Base-by-base conservation (phyloP, 2,888 invertebrate genomes). In the Carcina quercana region DNA sequence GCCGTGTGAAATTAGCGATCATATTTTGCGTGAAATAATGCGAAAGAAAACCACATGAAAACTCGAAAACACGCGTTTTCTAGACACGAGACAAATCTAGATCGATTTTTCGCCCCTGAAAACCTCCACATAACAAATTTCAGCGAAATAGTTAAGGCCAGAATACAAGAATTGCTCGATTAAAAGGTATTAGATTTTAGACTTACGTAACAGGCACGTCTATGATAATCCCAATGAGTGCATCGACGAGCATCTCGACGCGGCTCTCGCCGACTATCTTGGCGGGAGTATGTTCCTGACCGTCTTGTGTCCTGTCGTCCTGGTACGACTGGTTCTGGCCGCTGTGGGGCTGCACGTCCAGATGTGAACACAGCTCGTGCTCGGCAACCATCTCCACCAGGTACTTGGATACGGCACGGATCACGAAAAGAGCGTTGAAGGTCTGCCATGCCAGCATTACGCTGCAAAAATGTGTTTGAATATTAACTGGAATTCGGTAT, bases 321-420 rank as follows among this genome's bases (percentile, higher is more conserved):
- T n/a, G n/a, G n/a, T n/a, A n/a, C n/a, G n/a, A 24, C 24, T 2
- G 12, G 4, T 24, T 65, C 62, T 0, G 41, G 15, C n/a, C 64
- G 43, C 20, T 46, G 12, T 63, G 60, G 0, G 61, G 65, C 27
- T 73, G 74, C 0, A 69, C 78, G 61, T 94, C 93, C 44, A 96
- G 88, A 61, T 97, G 95, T 44, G 92, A 88, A 31, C 95, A 85
- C 44, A 98, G 83, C 45, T 95, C 93, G 44, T 93, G 93, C 67
- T 98, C 97, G 0, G 93, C 92, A 8, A 96, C 89, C 50, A 93
- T 93, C 69, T 98, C 96, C 8, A 96, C 92, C 22, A 98, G 85
- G 63, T 95, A 97, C 67, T 97, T 97, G 37, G 90, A 78, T 42
- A 92, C 88, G 43, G 88, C 93, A 53, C 97, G 88, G 36, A 97